Evolutionary conservation across 2,888 invertebrate genomes (phyloP).

Genomic region (Byasa hedistus): DNA sequence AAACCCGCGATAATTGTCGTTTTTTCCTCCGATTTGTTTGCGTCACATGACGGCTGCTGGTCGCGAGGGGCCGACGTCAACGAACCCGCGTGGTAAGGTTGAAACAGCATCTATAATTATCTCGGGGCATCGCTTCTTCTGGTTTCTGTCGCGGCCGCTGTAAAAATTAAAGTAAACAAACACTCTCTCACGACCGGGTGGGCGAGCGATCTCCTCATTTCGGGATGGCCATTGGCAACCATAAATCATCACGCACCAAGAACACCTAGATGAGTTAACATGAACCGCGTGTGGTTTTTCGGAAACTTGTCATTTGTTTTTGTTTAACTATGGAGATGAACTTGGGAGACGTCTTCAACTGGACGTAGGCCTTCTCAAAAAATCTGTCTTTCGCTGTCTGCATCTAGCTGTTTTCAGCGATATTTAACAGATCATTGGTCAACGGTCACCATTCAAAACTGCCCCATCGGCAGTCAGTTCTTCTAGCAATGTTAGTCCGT

Average conservation of each 20-base stretch:
- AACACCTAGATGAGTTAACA: slow-evolving; percentile 35
- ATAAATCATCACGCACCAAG: slow-evolving; percentile 30
- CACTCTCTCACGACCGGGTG: slow-evolving; percentile 73
- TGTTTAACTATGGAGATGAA: too few species aligned
- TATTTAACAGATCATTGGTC: too few species aligned
- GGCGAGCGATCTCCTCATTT: slow-evolving; percentile 53
- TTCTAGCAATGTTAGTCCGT: too few species aligned
- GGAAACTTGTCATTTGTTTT: slow-evolving; percentile 57
- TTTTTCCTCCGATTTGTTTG: not conserved
- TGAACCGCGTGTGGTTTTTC: slow-evolving; percentile 39
- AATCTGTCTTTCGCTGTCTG: too few species aligned
- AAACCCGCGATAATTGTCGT: not conserved
- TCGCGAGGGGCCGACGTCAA: slow-evolving; percentile 51
- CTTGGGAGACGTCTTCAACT: too few species aligned
- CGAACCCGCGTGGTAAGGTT: slow-evolving; percentile 72
- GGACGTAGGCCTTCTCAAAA: too few species aligned
- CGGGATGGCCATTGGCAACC: slow-evolving; percentile 37
- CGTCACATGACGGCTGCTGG: not conserved
- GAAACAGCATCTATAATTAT: slow-evolving; percentile 69
- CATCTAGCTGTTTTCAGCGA: too few species aligned
- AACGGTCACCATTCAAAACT: too few species aligned
- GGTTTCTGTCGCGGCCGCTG: slow-evolving; percentile 77
- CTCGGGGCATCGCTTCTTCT: slow-evolving; percentile 60
- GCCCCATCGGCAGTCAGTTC: too few species aligned
- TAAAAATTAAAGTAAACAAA: slow-evolving; percentile 78